A percentile compares a stretch with the other conserved stretches of the same genome.
These are phyloP conservation scores for Syrrhaptes paradoxus DNA, from an alignment of 2,113 vertebrate species.

Conservation along the genomic window DNA sequence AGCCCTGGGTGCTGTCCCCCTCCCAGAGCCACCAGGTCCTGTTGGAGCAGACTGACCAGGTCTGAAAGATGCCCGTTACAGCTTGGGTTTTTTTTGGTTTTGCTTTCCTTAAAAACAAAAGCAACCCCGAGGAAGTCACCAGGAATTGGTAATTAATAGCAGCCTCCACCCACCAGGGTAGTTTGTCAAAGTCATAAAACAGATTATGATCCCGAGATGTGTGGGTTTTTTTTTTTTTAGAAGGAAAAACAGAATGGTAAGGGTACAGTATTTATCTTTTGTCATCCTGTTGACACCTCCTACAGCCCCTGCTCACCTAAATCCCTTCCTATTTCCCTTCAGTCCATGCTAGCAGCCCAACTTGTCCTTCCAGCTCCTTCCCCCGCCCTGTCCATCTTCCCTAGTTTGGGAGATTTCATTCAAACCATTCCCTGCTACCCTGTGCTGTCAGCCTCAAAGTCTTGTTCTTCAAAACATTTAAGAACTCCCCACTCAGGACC, in stretches of 20 bases:
- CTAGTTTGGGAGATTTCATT: background rate
- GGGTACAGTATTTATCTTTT: background rate
- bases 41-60: background rate
- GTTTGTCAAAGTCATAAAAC: background rate
- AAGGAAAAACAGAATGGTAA: background rate
- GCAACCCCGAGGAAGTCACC: background rate
- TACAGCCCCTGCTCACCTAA: background rate
- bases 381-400: background rate
- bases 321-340: background rate
- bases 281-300: background rate
- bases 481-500: background rate
- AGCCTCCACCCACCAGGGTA: background rate
- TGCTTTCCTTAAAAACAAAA: background rate
- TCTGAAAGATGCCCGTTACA: background rate
- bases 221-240: background rate
- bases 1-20: background rate
- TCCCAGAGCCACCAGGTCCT: background rate
- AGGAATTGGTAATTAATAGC: background rate
- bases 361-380: background rate
- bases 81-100: background rate
- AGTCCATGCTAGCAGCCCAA: background rate
- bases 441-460: background rate
- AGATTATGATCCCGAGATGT: background rate
- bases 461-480: background rate
- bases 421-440: background rate